Percentiles rank a stretch among this genome's conserved stretches.
phyloP scores from a whole-genome alignment of 2,888 invertebrate species.

The Ypsolopha sequella region DNA sequence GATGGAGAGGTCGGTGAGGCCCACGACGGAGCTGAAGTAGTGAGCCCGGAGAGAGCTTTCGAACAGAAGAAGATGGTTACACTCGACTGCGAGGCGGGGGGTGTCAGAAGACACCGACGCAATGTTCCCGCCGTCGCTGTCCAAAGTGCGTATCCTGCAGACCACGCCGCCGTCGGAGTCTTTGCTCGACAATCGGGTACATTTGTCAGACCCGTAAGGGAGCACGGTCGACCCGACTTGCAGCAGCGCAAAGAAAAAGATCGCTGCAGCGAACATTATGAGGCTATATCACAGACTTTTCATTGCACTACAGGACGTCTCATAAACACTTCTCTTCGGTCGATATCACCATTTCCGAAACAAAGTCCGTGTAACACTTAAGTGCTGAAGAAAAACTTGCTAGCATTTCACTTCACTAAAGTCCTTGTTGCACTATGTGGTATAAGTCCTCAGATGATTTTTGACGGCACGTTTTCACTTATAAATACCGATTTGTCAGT shows the following conservation, averaged over 20 bases:
- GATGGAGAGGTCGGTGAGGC: constrained; percentile 81
- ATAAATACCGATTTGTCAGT: constrained; percentile 31
- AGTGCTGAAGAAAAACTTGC: constrained; percentile 55
- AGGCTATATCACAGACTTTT: constrained; percentile 53
- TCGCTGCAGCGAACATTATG: constrained; percentile 54
- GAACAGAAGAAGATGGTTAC: constrained; percentile 81
- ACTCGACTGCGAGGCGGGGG: constrained; percentile 78
- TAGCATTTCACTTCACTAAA: constrained; percentile 62
- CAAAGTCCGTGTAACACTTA: constrained; percentile 61
- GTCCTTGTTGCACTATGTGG: constrained; percentile 27
- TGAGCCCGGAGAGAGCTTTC: constrained; percentile 82
- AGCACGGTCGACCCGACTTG: constrained; percentile 66
- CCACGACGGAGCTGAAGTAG: constrained; percentile 78
- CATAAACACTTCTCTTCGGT: constrained; percentile 69
- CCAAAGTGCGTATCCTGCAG: constrained; percentile 79
- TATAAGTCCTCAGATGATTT: constrained; percentile 24
- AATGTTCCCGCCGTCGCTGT: constrained; percentile 76
- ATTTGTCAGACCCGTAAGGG: constrained; percentile 66
- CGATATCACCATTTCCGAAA: constrained; percentile 71
- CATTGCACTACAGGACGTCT: constrained; percentile 65
- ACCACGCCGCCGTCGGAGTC: constrained; percentile 69
- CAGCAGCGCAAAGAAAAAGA: constrained; percentile 65
- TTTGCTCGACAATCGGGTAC: constrained; percentile 49
- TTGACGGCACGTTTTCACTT: constrained; percentile 29
- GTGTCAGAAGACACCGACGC: constrained; percentile 75